Base-by-base conservation (phyloP, 2,888 invertebrate genomes). In the Drosophila pseudotakahashii region DNA sequence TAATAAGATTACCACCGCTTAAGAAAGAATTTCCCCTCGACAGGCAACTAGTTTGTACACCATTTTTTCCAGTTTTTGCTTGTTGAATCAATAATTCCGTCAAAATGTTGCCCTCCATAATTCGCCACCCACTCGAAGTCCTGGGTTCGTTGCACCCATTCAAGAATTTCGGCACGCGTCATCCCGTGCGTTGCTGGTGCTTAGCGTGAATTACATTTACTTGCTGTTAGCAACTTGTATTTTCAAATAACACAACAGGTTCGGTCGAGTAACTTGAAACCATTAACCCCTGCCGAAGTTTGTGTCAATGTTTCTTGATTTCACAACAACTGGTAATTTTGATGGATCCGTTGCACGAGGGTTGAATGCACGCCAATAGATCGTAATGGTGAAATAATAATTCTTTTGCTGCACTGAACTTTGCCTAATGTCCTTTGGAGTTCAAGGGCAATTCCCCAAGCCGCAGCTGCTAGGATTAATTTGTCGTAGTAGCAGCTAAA, bases 251-350 rank as follows among this genome's bases (percentile, higher is more conserved):
- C 45, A 44, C 51, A 78, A 81, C 84, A 70, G 80, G 84, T 81
- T 80, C 72, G 37, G 39, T 50, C 50, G 61, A 66, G 62, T 64
- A 66, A 64, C 48, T 58, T 47, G 50, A 41, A 68, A 77, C 69
- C 71, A 73, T 77, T 79, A 79, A 77, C 82, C 77, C 34, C 58
- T 7, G 9, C 13, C 11, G 7, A 51, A 59, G 55, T 61, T 45
- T 53, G 44, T 75, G 76, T 76, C 73, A 80, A 66, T 73, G 80
- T n/a, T 44, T 60, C 53, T 6, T 42, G 30, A 80, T 78, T 83
- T 80, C 72, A 66, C 74, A 71, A 75, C 37, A 70, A 60, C 36
- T 44, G 53, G 37, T 50, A 63, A 76, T 69, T 51, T 58, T 37
- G 45, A 58, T 51, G 41, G 7, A 26, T 41, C 36, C 11, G n/a